Evolutionary conservation across 2,797 vertebrate species (phyloP).

Genomic region (Phaenicophaeus curvirostris): DNA sequence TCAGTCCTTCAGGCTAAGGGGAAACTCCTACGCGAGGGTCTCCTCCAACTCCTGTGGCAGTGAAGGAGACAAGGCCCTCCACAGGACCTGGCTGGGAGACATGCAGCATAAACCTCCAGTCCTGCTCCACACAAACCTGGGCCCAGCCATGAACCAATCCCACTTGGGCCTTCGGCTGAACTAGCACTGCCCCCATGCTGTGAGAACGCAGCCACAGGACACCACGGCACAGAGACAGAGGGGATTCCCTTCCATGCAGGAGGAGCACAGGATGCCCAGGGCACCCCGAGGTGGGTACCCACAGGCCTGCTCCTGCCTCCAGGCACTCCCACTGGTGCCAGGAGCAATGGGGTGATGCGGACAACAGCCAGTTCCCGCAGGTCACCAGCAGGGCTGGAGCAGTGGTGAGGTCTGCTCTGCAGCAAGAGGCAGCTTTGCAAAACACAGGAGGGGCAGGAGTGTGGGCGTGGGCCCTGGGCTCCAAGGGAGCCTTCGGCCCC

Average conservation of each 20-base stretch:
- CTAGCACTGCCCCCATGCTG: not conserved
- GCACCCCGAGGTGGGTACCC: not conserved
- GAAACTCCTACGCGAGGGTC: not conserved
- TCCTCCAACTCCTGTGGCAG: not conserved
- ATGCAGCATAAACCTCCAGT: accelerated
- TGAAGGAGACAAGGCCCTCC: not conserved
- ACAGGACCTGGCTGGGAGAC: not conserved
- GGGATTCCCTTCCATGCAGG: not conserved
- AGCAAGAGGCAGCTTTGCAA: not conserved
- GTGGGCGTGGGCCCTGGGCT: not conserved
- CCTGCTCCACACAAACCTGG: not conserved
- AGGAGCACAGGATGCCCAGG: not conserved
- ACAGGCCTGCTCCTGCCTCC: not conserved
- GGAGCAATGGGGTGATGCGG: accelerated
- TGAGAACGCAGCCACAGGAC: not conserved
- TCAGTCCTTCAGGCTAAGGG: too few species aligned
- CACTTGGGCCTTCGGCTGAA: accelerated
- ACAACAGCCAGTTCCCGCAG: not conserved
- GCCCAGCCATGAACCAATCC: not conserved
- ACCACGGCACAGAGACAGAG: accelerated
- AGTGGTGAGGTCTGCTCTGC: not conserved
- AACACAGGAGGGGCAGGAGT: not conserved
- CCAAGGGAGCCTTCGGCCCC: accelerated
- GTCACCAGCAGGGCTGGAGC: not conserved
- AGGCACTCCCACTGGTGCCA: not conserved